phyloP scores from a whole-genome alignment of 2,888 invertebrate genomes.

The Meghimatium bilineatum region DNA sequence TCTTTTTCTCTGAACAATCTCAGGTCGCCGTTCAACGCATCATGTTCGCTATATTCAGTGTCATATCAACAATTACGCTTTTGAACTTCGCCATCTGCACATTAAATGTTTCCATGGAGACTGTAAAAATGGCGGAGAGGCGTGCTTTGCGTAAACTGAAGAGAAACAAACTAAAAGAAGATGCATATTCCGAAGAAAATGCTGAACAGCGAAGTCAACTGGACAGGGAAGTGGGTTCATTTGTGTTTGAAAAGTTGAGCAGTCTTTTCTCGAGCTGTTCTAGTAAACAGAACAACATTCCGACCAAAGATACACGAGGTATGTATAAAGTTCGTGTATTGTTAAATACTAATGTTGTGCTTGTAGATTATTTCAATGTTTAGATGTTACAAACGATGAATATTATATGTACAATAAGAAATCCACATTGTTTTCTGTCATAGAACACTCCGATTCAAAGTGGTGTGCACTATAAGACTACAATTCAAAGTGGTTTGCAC shows the following conservation, averaged over 20 bases:
- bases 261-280: constrained; percentile 8
- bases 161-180: neutral
- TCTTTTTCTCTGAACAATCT: neutral
- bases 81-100: constrained; percentile 50
- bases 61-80: constrained; percentile 40
- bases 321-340: too few relatives aligned
- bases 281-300: neutral
- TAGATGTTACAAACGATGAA: too few relatives aligned
- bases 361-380: too few relatives aligned
- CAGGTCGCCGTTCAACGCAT: constrained; percentile 41
- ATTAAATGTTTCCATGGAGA: constrained; percentile 44
- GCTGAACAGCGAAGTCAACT: constrained; percentile 3
- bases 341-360: too few relatives aligned
- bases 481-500: too few relatives aligned
- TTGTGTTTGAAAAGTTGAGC: constrained; percentile 14
- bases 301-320: neutral
- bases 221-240: constrained; percentile 28
- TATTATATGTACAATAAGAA: too few relatives aligned
- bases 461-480: too few relatives aligned
- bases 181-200: neutral
- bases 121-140: constrained; percentile 23
- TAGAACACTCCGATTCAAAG: too few relatives aligned
- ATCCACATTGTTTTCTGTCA: too few relatives aligned
- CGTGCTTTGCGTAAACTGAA: neutral
- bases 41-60: constrained; percentile 43